Conservation (phyloP, 2,797 vertebrate species). For the Chloroceryle inda region DNA sequence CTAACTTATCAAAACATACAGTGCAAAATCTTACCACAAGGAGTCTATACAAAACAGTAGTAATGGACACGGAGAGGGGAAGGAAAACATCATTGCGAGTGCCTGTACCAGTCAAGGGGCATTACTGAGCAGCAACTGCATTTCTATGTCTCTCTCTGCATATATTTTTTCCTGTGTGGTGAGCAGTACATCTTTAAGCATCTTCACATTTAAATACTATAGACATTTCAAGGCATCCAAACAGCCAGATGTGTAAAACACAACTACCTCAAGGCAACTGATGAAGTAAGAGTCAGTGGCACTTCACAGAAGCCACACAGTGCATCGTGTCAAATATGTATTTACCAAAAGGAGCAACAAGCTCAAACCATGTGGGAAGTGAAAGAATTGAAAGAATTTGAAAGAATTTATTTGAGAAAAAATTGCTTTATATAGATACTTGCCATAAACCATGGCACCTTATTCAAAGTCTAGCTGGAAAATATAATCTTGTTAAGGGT, state of each 20-base stretch:
- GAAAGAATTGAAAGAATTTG: neutral
- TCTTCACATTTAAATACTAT: slow-evolving; percentile 30
- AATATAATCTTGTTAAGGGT: neutral
- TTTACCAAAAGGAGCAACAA: slow-evolving; percentile 13
- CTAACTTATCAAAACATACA: slow-evolving; percentile 18
- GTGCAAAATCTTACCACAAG: slow-evolving; percentile 76
- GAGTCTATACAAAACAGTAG: slow-evolving; percentile 70
- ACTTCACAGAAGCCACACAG: slow-evolving; percentile 18
- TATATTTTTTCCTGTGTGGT: neutral
- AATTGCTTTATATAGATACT: neutral
- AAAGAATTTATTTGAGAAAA: neutral
- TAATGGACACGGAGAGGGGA: slow-evolving; percentile 34
- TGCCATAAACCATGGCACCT: neutral
- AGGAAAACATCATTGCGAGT: neutral
- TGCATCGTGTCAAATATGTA: slow-evolving; percentile 15
- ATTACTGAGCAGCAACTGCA: slow-evolving; percentile 45
- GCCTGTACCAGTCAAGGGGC: slow-evolving; percentile 31
- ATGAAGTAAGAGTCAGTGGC: slow-evolving; percentile 29
- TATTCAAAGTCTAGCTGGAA: neutral
- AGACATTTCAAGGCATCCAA: slow-evolving; percentile 32
- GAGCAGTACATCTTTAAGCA: neutral
- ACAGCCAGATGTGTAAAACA: slow-evolving; percentile 22
- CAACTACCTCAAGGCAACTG: slow-evolving; percentile 24
- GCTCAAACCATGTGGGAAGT: neutral
- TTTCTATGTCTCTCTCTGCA: neutral